Percentiles rank a stretch among this genome's conserved stretches.
These are phyloP conservation scores for Drosophila athabasca DNA, from an alignment of 1,140 invertebrate species.

Conservation along the genomic window DNA sequence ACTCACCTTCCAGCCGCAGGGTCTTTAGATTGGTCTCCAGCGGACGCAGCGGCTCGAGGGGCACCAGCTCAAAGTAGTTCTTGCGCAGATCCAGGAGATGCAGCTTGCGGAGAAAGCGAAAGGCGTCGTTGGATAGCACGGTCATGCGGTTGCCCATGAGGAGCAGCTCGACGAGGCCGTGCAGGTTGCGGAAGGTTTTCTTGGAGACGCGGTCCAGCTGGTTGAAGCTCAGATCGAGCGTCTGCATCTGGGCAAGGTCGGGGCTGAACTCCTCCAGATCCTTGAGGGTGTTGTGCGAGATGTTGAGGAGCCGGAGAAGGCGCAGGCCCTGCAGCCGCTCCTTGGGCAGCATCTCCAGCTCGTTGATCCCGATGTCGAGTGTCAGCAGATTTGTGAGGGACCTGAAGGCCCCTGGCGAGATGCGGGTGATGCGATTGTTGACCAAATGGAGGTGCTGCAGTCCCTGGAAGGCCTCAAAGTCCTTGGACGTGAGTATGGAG, in stretches of 20 bases:
- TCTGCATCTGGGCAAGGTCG: constrained; percentile 90
- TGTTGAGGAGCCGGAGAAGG: constrained; percentile 89
- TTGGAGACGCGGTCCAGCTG: constrained; percentile 91
- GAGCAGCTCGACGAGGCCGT: constrained; percentile 90
- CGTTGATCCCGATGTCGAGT: constrained; percentile 92
- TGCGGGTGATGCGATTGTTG: constrained; percentile 90
- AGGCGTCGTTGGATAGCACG: constrained; percentile 90
- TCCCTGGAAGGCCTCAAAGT: constrained; percentile 93
- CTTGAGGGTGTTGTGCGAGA: constrained; percentile 92
- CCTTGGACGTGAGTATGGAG: constrained; percentile 92
- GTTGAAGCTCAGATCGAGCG: constrained; percentile 93
- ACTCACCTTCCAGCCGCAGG: constrained; percentile 90
- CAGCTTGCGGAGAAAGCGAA: constrained; percentile 91
- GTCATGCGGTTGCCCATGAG: constrained; percentile 93
- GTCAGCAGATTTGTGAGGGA: constrained; percentile 90
- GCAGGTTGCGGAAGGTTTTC: constrained; percentile 89
- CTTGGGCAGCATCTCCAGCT: constrained; percentile 92
- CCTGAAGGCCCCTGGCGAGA: constrained; percentile 93
- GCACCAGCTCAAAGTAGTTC: constrained; percentile 93
- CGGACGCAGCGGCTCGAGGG: constrained; percentile 89
- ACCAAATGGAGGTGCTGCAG: constrained; percentile 90
- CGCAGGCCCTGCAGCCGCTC: constrained; percentile 92
- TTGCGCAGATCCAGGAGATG: constrained; percentile 91
- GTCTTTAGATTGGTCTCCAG: constrained; percentile 92
- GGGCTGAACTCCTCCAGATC: constrained; percentile 92